These are phyloP conservation scores for Zaprionus africanus DNA, from an alignment of 1,140 invertebrate species.

Conservation along the genomic window DNA sequence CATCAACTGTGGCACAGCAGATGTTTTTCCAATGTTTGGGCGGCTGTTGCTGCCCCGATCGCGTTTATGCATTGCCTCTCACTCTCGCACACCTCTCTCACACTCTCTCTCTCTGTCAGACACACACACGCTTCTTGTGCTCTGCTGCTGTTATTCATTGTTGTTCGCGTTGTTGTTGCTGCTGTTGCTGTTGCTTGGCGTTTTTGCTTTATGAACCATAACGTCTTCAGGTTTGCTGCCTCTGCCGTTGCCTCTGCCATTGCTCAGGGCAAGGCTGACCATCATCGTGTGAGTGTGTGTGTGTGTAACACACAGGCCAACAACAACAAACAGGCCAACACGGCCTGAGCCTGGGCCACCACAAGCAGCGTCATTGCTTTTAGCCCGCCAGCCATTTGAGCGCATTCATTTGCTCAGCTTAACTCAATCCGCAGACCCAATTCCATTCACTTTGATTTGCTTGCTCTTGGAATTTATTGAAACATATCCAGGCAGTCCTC, in stretches of 20 bases:
- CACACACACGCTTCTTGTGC: not conserved
- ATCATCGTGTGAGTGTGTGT: not conserved
- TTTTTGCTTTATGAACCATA: conserved; percentile 80
- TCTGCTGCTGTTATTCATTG: conserved; percentile 41
- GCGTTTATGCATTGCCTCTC: conserved; percentile 30
- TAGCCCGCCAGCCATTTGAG: conserved; percentile 66
- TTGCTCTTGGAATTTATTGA: conserved; percentile 72
- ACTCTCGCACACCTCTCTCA: not conserved
- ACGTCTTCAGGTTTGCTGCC: conserved; percentile 48
- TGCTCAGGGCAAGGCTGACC: conserved; percentile 56
- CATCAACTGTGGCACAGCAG: conserved; percentile 79
- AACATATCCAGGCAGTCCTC: conserved; percentile 61
- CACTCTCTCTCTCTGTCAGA: too few species aligned
- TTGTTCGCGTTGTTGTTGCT: conserved; percentile 24
- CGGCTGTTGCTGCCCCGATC: conserved; percentile 64
- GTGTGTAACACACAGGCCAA: too few species aligned
- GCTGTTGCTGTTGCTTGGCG: conserved; percentile 7
- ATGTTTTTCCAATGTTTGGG: conserved; percentile 79
- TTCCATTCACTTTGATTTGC: conserved; percentile 65
- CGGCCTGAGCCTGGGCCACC: conserved; percentile 31
- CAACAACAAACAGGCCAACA: too few species aligned
- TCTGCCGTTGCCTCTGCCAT: conserved; percentile 9
- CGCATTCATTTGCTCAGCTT: conserved; percentile 65
- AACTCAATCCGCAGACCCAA: conserved; percentile 6
- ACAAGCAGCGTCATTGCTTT: conserved; percentile 35